Evolutionary conservation across 2,888 invertebrate genomes (phyloP), one percentile per base, ranked within the genome.

Genomic region (Andrena camellia): DNA sequence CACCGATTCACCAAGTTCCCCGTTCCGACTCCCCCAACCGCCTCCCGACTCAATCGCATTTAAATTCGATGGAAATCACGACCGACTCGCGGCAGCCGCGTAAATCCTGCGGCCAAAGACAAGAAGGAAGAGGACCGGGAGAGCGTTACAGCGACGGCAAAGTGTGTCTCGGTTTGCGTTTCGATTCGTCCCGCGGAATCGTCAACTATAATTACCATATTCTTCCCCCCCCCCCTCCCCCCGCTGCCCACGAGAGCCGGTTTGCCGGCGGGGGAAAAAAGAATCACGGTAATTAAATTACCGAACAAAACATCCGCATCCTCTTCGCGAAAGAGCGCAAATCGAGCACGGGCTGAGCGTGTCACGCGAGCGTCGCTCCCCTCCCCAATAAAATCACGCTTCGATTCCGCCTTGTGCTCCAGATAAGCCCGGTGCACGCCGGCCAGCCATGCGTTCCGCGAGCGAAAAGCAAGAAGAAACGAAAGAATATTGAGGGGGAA

Each of bases 301-400:
- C 70, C 75, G 62, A 82, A 82, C 70, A 82, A 81, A 82, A 82
- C 82, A 71, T 82, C 82, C 67, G 75, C 66, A 57, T 82, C 82
- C 71, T 52, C 52, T 68, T 50, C 57, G 29, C 50, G 74, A 54
- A 74, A 29, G 75, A 74, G 69, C 26, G 54, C 52, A 63, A 70
- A 60, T 66, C 70, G 50, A 74, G 50, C 8, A 13, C 64, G 59
- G 69, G 7, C 57, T 2, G 54, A 31, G 62, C 82, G 81, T 59
- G 76, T 82, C 82, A 82, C 83, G 82, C 75, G 69, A 82, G 64
- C 70, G n/a, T 10, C n/a, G 10, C 6, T 8, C 42, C 67, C 23
- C 57, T 23, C 23, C 64, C 75, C 71, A 83, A 72, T 76, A 67
- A 73, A 78, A 83, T 83, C 78, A 71, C 67, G 59, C 57, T 52